A percentile compares a stretch with the other conserved stretches of the same genome.
Evolutionary conservation across 35 echinoderm and acorn worm genomes (phyloP).

Genomic region (Amphiura filiformis): DNA sequence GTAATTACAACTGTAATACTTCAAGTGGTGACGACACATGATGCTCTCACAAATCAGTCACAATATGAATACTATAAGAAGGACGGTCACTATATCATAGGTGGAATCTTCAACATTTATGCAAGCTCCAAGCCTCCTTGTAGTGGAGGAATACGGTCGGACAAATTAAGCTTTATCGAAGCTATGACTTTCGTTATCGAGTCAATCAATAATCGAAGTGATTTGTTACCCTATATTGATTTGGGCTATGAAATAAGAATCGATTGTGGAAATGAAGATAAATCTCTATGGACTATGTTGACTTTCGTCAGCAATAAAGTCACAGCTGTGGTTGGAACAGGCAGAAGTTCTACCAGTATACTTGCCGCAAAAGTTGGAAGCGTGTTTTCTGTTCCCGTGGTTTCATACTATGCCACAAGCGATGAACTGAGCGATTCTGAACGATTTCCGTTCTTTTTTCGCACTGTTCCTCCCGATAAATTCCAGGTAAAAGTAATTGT

Average conservation of each 20-base stretch:
- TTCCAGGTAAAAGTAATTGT: slow-evolving; percentile 24
- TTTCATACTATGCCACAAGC: slow-evolving; percentile 17
- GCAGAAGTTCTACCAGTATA: not conserved
- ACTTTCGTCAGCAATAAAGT: not conserved
- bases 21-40: too few relatives aligned
- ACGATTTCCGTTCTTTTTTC: slow-evolving; percentile 10
- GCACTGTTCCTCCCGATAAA: slow-evolving; percentile 20
- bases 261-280: slow-evolving; percentile 8
- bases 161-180: not conserved
- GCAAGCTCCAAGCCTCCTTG: too few relatives aligned
- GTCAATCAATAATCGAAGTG: slow-evolving; percentile 15
- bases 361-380: not conserved
- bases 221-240: slow-evolving; percentile 8
- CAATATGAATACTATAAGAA: too few relatives aligned
- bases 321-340: too few relatives aligned
- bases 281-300: not conserved
- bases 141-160: too few relatives aligned
- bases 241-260: slow-evolving; percentile 23
- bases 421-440: slow-evolving; percentile 33
- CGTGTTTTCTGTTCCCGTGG: not conserved
- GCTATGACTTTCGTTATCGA: slow-evolving; percentile 23
- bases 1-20: too few relatives aligned
- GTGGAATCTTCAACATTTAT: too few relatives aligned
- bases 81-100: too few relatives aligned
- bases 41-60: too few relatives aligned